Evolutionary conservation across 2,888 invertebrate species (phyloP).

Genomic region (Luperina nickerlii): DNA sequence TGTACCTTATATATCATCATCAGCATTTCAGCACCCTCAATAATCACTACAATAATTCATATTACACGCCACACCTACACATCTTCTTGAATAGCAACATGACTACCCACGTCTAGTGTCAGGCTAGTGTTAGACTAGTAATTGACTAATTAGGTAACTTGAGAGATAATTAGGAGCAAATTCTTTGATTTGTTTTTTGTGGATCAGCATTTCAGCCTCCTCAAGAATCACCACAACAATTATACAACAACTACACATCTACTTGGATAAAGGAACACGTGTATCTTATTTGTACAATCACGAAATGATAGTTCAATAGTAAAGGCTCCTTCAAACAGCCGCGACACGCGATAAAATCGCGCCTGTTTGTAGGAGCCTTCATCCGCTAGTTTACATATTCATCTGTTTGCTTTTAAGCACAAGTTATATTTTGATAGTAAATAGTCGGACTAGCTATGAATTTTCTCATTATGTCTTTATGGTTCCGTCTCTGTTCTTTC

Average conservation of each 20-base stretch:
- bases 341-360: no score
- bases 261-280: neutral
- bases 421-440: slow-evolving; percentile 15
- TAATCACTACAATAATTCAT: neutral
- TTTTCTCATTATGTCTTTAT: slow-evolving; percentile 15
- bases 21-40: neutral
- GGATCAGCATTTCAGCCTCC: neutral
- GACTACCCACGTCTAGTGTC: no score
- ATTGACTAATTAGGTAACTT: neutral
- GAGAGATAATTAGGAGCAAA: neutral
- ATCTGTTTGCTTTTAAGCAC: slow-evolving; percentile 20
- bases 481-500: slow-evolving; percentile 10
- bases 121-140: neutral
- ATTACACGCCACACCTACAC: neutral
- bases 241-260: neutral
- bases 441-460: neutral
- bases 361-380: no score
- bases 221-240: neutral
- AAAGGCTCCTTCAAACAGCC: no score
- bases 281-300: neutral
- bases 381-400: neutral
- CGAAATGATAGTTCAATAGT: neutral
- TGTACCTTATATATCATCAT: neutral
- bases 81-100: neutral
- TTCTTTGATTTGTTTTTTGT: neutral